phyloP scores from a whole-genome alignment of 37 sponge, comb jelly and placozoan genomes.

The Tethya wilhelma region DNA sequence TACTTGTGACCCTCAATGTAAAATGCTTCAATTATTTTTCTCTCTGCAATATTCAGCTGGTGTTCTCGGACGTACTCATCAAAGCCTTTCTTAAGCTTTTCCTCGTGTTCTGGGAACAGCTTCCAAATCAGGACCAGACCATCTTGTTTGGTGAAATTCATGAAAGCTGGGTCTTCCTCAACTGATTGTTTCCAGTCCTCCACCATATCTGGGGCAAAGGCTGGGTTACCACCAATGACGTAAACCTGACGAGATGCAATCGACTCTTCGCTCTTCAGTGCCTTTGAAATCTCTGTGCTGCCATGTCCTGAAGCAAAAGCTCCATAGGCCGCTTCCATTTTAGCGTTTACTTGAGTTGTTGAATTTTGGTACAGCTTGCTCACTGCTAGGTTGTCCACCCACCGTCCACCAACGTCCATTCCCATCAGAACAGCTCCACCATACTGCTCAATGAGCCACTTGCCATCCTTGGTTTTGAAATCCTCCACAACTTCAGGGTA shows the following conservation, averaged over 20 bases:
- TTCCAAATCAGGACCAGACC: background rate
- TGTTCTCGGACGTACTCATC: background rate
- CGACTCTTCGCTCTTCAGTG: background rate
- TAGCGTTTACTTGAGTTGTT: background rate
- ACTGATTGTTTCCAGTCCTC: background rate
- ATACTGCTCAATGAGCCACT: conserved; percentile 9
- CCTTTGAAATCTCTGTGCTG: background rate
- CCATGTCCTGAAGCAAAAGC: background rate
- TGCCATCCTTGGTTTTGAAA: conserved; percentile 2
- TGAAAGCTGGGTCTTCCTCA: background rate
- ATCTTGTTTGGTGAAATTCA: conserved; percentile 4
- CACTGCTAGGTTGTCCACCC: background rate
- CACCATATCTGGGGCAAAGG: background rate
- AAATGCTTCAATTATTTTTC: background rate
- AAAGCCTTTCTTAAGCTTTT: conserved; percentile 11
- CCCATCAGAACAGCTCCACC: conserved; percentile 4
- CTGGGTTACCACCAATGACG: conserved; percentile 2
- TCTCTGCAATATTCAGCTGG: background rate
- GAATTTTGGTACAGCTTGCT: background rate
- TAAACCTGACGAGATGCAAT: background rate
- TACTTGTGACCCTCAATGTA: background rate
- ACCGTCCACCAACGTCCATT: conserved; percentile 6
- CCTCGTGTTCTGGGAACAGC: background rate
- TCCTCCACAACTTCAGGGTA: background rate
- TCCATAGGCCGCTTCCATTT: conserved; percentile 4